Percentiles rank a stretch among this genome's conserved stretches.
Evolutionary conservation across 2,113 vertebrate species (phyloP).

Genomic region (Notarius quadriscutis): DNA sequence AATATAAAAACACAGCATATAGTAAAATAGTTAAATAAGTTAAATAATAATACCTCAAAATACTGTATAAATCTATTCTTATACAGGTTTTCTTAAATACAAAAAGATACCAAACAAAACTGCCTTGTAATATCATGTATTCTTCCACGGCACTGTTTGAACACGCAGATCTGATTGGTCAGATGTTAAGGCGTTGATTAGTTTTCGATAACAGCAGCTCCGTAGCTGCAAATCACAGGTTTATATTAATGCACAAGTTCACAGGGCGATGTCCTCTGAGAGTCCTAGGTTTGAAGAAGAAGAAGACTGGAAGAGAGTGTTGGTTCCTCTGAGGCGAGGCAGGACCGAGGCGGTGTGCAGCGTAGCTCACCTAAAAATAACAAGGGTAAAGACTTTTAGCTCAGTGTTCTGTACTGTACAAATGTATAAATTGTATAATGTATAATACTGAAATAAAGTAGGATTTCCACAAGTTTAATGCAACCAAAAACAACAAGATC

Average conservation of each 20-base stretch:
- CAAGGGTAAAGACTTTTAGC: neutral
- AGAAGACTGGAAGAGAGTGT: neutral
- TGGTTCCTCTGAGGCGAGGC: neutral
- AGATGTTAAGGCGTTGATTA: neutral
- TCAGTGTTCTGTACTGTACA: neutral
- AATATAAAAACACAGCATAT: neutral
- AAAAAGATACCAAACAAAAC: neutral
- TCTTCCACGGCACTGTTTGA: neutral
- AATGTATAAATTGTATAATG: neutral
- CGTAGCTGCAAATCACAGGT: neutral
- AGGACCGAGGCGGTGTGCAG: neutral
- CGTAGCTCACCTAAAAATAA: constrained; percentile 14
- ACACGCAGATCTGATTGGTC: neutral
- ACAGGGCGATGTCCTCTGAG: neutral
- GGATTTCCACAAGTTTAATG: neutral
- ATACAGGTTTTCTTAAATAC: neutral
- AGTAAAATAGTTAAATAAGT: neutral
- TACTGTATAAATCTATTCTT: neutral
- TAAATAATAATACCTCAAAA: neutral
- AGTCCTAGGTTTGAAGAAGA: neutral
- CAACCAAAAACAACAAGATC: too few relatives aligned
- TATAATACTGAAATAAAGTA: neutral
- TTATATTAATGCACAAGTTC: neutral
- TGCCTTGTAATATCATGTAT: neutral
- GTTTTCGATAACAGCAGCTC: neutral